These are phyloP conservation scores for Acleris emargana DNA, from an alignment of 2,888 invertebrate genomes.

Conservation along the genomic window DNA sequence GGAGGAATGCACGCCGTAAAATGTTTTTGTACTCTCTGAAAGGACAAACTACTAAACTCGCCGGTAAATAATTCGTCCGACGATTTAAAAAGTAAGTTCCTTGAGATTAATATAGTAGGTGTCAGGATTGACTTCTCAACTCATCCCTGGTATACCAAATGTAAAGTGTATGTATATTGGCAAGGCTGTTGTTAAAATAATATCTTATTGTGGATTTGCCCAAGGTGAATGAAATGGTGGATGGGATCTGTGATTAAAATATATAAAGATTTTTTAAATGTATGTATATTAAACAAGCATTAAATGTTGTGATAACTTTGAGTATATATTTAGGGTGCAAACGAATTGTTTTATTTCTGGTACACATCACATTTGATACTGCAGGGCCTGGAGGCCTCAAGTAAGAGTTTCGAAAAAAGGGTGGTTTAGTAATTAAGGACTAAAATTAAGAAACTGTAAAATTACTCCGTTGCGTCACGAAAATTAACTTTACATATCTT, in stretches of 20 bases:
- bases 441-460: no score
- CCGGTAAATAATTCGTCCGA: no score
- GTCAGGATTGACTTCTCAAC: no score
- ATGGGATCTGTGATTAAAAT: conserved; percentile 26
- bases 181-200: conserved; percentile 9
- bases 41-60: no score
- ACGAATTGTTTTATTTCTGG: neutral
- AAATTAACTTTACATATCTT: no score
- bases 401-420: neutral
- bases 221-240: conserved; percentile 10
- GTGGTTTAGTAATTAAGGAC: no score
- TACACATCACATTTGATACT: neutral
- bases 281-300: conserved; percentile 15
- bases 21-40: no score
- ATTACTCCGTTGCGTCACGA: no score
- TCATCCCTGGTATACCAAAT: neutral
- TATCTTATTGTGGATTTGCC: conserved; percentile 7
- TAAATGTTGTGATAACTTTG: conserved; percentile 16
- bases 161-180: neutral
- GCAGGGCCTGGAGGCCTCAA: neutral
- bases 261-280: conserved; percentile 6
- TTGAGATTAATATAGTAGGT: no score
- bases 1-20: no score
- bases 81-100: no score
- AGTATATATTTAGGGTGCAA: neutral